Evolutionary conservation across 2,113 vertebrate species (phyloP).

Genomic region (Apus apus): DNA sequence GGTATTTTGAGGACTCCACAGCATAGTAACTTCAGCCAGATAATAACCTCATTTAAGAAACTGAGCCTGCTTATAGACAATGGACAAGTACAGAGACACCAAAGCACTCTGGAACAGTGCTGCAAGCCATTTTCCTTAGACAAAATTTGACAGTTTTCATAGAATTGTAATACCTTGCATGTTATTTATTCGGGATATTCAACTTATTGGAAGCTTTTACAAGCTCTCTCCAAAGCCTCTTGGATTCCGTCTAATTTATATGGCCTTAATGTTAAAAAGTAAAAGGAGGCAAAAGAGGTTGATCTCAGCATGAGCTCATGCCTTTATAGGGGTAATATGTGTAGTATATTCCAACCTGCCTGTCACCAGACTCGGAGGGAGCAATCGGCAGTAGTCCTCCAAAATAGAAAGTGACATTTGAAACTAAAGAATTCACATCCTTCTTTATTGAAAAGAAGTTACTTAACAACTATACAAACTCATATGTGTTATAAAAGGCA

Average conservation of each 20-base stretch:
- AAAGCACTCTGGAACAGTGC: background rate
- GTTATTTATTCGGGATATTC: background rate
- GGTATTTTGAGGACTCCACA: background rate
- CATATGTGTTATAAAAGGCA: background rate
- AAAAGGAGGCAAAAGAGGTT: background rate
- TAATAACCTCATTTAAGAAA: background rate
- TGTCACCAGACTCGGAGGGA: background rate
- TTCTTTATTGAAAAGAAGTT: background rate
- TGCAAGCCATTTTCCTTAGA: background rate
- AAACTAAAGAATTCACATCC: background rate
- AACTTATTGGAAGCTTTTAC: background rate
- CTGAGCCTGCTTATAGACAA: background rate
- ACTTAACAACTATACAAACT: background rate
- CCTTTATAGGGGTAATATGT: background rate
- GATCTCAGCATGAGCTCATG: background rate
- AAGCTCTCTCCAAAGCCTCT: background rate
- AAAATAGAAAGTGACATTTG: background rate
- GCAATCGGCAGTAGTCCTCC: background rate
- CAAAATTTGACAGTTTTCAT: background rate
- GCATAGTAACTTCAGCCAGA: background rate
- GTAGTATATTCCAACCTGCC: background rate
- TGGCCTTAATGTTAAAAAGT: background rate
- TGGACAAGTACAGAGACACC: background rate
- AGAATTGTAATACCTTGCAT: background rate
- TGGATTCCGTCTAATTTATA: background rate